A percentile compares a stretch with the other conserved stretches of the same genome.
These are phyloP conservation scores for Dolichopus griseipennis DNA, from an alignment of 2,888 invertebrate species.

Conservation along the genomic window DNA sequence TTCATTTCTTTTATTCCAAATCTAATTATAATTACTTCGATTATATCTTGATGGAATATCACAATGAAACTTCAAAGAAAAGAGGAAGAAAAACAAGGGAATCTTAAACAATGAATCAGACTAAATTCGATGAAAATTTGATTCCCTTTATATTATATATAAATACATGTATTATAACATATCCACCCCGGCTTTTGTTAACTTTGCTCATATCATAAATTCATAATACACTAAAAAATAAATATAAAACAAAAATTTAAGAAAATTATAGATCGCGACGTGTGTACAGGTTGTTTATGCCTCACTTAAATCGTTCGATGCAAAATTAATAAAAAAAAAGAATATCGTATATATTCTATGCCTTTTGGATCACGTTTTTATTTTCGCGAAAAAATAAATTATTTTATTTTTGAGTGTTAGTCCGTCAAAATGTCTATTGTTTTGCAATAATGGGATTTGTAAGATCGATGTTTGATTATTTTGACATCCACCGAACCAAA, in stretches of 20 bases:
- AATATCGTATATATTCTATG: too few relatives aligned
- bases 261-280: not conserved
- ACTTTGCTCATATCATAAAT: not conserved
- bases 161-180: too few relatives aligned
- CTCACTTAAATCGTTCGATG: not conserved
- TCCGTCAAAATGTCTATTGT: too few relatives aligned
- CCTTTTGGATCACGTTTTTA: too few relatives aligned
- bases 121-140: not conserved
- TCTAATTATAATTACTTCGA: slow-evolving; percentile 1
- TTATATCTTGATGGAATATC: not conserved
- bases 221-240: not conserved
- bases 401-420: too few relatives aligned
- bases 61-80: not conserved
- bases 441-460: too few relatives aligned
- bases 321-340: too few relatives aligned
- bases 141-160: not conserved
- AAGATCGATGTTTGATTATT: too few relatives aligned
- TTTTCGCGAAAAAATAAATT: too few relatives aligned
- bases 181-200: too few relatives aligned
- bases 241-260: not conserved
- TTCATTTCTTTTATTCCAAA: not conserved
- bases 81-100: not conserved
- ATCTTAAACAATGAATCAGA: not conserved
- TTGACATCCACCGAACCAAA: too few relatives aligned
- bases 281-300: not conserved